Base-by-base conservation (phyloP, 1,140 invertebrate genomes). In the Pachyrhynchus sulphureomaculatus region DNA sequence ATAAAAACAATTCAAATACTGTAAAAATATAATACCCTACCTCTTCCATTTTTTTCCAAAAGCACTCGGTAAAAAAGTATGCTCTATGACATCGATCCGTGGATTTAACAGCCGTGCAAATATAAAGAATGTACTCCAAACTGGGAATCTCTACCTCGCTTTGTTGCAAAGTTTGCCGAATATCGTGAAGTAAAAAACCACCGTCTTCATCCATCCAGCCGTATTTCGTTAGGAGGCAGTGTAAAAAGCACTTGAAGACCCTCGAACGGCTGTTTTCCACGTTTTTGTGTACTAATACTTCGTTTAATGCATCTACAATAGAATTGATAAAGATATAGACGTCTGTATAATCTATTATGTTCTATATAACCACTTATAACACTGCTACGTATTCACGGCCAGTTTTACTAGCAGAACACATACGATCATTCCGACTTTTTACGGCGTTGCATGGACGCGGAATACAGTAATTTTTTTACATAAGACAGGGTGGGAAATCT, bases 181-280 rank as follows among this genome's bases (percentile, higher is more conserved):
- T 72, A 26, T 67, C 64, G 15, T 70, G 66, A 29, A 70, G 37
- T 29, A 68, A 51, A 60, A 70, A 70, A 4, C 70, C 70, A 1
- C 68, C 70, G 21, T 69, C 67, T 34, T 66, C 62, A 42, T 72
- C 70, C 70, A 72, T 72, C 70, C 70, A 72, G 10, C 68, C 70
- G 33, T 72, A 72, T 56, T 70, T 70, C 1, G 57, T 68, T 29
- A 72, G 67, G 10, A 72, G 61, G 48, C 70, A 72, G 39, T 69
- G 65, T 5, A 72, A 37, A 36, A 72, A 72, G 55, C 70, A 72
- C 41, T 70, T 70, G 42, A 72, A 69, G 9, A 59, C 51, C 9
- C 41, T 62, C 0, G 66, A 62, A 3, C n/a, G 34, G 4, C 42
- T 62, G 2, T 54, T 60, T 23, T 52, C 51, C 42, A 70, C 33